Evolutionary conservation across 2,797 vertebrate species (phyloP).

Genomic region (Ptychadena robeensis): DNA sequence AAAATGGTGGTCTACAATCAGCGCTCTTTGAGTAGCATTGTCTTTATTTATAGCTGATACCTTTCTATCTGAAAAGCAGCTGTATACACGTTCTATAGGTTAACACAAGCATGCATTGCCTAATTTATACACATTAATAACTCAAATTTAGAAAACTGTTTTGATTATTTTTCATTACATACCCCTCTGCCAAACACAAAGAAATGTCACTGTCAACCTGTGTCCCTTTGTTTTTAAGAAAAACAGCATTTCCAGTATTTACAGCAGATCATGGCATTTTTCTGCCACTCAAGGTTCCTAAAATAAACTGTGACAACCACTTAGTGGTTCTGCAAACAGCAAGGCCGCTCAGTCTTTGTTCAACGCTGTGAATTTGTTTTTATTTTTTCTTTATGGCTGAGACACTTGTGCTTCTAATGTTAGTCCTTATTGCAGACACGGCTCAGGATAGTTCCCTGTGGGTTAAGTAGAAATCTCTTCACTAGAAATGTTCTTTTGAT

Average conservation of each 20-base stretch:
- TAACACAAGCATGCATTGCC: no score
- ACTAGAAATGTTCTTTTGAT: conserved; percentile 51
- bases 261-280: not conserved
- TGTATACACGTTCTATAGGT: no score
- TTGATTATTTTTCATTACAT: no score
- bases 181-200: no score
- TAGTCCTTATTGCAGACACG: conserved; percentile 34
- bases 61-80: no score
- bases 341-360: not conserved
- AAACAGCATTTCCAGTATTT: not conserved
- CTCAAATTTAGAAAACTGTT: no score
- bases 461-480: conserved; percentile 47
- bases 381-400: conserved; percentile 45
- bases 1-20: not conserved
- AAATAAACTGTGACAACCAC: not conserved
- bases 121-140: no score
- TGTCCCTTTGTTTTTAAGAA: no score
- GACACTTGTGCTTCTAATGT: conserved; percentile 39
- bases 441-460: conserved; percentile 35
- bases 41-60: not conserved
- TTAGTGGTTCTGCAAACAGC: not conserved
- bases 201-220: no score
- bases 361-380: conserved; percentile 16
- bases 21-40: not conserved
- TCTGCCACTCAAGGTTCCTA: not conserved